These are phyloP conservation scores for Apamea monoglypha DNA, from an alignment of 2,888 invertebrate genomes.

Conservation along the genomic window DNA sequence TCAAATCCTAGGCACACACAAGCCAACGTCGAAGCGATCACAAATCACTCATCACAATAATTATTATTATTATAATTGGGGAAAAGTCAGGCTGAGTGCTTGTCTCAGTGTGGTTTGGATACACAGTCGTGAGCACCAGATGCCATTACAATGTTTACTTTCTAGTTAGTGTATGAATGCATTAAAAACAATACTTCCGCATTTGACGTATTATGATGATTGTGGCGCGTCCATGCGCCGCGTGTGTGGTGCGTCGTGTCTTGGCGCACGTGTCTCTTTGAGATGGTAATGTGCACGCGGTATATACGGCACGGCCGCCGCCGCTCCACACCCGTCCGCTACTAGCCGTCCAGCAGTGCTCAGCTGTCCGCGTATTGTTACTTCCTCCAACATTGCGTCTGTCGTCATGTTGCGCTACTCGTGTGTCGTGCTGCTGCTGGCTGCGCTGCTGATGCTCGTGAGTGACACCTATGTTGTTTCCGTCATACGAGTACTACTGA, in stretches of 20 bases:
- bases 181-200: constrained; percentile 3
- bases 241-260: neutral
- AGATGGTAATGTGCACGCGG: constrained; percentile 28
- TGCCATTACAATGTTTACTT: neutral
- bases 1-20: neutral
- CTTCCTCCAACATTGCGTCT: neutral
- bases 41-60: neutral
- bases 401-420: constrained; percentile 24
- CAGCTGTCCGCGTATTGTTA: neutral
- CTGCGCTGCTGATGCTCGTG: constrained; percentile 22
- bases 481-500: no score
- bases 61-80: neutral
- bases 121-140: constrained; percentile 6
- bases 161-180: neutral
- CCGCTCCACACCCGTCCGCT: neutral
- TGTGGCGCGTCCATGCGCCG: neutral
- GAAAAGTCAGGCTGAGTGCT: neutral
- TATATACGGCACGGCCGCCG: constrained; percentile 14
- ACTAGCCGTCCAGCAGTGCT: neutral
- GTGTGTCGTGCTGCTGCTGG: constrained; percentile 16
- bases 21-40: neutral
- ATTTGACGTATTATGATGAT: neutral
- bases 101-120: neutral
- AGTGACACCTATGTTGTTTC: neutral
- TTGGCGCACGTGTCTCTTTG: constrained; percentile 4